Conservation (phyloP, 2,888 invertebrate species). For the Balanococcus diminutus region DNA sequence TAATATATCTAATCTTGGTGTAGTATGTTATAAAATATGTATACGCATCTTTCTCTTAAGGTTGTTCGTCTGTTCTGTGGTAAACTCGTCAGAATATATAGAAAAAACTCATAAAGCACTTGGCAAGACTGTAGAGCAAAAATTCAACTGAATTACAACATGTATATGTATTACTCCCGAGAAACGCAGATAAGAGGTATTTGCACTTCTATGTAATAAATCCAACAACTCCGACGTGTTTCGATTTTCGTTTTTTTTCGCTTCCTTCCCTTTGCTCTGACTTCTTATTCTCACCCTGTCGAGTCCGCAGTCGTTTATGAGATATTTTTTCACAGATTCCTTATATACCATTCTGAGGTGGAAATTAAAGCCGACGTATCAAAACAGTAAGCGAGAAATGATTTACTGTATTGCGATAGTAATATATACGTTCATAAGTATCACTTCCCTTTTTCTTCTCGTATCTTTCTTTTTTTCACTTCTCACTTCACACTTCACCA, state of each 20-base stretch:
- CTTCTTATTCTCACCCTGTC: slow-evolving; percentile 5
- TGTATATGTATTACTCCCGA: slow-evolving; percentile 8
- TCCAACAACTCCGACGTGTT: slow-evolving; percentile 18
- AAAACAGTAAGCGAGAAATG: slow-evolving; percentile 20
- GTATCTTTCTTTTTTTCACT: neutral
- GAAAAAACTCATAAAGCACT: slow-evolving; percentile 20
- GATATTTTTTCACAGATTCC: slow-evolving; percentile 5
- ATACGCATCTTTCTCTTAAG: neutral
- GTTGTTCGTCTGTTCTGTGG: neutral
- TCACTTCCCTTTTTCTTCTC: neutral
- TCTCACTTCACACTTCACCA: neutral
- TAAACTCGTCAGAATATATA: neutral
- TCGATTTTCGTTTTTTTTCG: slow-evolving; percentile 1
- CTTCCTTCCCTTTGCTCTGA: neutral
- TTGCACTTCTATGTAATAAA: slow-evolving; percentile 41
- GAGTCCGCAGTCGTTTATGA: slow-evolving; percentile 19
- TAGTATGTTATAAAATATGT: neutral
- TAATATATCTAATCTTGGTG: neutral
- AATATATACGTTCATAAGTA: neutral
- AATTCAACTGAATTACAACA: slow-evolving; percentile 27
- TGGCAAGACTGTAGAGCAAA: neutral
- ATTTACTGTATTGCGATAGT: neutral
- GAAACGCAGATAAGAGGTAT: slow-evolving; percentile 31
- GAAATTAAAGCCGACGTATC: slow-evolving; percentile 17
- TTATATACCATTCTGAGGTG: neutral